Base-by-base conservation (phyloP, 2,888 invertebrate genomes). In the Tachystola acroxantha region DNA sequence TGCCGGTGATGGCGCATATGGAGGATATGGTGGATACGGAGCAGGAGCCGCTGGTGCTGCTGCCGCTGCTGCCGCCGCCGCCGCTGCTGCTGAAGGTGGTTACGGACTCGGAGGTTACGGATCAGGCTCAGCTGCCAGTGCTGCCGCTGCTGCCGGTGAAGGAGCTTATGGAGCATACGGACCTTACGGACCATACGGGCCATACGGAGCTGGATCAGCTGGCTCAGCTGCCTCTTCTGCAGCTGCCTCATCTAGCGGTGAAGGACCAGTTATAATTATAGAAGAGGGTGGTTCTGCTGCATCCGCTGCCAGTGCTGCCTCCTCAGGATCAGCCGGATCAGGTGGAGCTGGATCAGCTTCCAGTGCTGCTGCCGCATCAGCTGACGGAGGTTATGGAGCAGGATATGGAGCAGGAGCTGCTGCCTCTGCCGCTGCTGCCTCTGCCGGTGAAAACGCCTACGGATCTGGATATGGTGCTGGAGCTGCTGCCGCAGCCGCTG, bases 41-140 rank as follows among this genome's bases (percentile, higher is more conserved):
- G 10, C 20, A 0, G 37, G 34, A n/a, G 12, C 10, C 10, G 36
- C 7, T 7, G 7, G 30, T 10, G 12, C 10, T 10, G 11, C 31
- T 11, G 36, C 31, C 11, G 39, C 41, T 27, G 30, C 36, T n/a
- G 22, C 24, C 5, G 33, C 10, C 4, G 36, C 12, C 2, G 36
- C 22, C 3, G 30, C 7, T 7, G 6, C 9, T 9, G 32, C 30
- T 11, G 10, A 10, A 34, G 33, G 25, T 14, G 34, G 26, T 6
- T 16, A 25, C 10, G 16, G 24, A n/a, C 26, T 27, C 3, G 32
- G 22, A 20, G 14, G 5, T 12, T 11, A 26, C 7, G 34, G 16
- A 26, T 1, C 16, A 1, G 27, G 27, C 2, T 16, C 24, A 10
- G 10, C 27, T 13, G 33, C 36, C 13, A 9, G 25, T 25, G n/a